Percentiles rank a stretch among this genome's conserved stretches.
Conservation (phyloP, 2,797 vertebrate species). For the Clarias fuscus region DNA sequence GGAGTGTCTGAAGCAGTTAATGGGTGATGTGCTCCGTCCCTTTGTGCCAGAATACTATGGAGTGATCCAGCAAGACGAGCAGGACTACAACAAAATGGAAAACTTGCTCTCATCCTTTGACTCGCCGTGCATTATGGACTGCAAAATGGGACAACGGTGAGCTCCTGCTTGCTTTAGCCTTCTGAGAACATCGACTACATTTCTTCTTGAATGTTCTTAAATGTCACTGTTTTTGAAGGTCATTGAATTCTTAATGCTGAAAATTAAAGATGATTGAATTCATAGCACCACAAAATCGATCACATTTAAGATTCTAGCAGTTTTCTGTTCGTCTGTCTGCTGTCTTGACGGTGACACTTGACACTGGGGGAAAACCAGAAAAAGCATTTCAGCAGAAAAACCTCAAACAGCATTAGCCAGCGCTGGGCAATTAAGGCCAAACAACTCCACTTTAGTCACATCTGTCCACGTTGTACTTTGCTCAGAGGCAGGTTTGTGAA, state of each 20-base stretch:
- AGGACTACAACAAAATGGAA: conserved; percentile 87
- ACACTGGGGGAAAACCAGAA: no score
- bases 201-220: not conserved
- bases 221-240: not conserved
- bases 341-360: no score
- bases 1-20: conserved; percentile 71
- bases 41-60: conserved; percentile 79
- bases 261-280: not conserved
- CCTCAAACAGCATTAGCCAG: no score
- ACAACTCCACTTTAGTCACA: no score
- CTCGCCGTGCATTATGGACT: conserved; percentile 86
- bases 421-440: no score
- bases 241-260: not conserved
- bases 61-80: conserved; percentile 72
- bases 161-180: conserved; percentile 8
- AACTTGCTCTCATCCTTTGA: conserved; percentile 82
- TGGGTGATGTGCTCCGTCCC: conserved; percentile 68
- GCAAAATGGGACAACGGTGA: conserved; percentile 88
- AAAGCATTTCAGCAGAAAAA: no score
- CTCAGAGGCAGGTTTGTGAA: no score
- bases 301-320: no score
- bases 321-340: no score
- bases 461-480: no score
- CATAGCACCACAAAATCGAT: no score
- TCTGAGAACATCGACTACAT: not conserved